phyloP scores from a whole-genome alignment of 2,113 vertebrate species.

The Tragelaphus buxtoni region DNA sequence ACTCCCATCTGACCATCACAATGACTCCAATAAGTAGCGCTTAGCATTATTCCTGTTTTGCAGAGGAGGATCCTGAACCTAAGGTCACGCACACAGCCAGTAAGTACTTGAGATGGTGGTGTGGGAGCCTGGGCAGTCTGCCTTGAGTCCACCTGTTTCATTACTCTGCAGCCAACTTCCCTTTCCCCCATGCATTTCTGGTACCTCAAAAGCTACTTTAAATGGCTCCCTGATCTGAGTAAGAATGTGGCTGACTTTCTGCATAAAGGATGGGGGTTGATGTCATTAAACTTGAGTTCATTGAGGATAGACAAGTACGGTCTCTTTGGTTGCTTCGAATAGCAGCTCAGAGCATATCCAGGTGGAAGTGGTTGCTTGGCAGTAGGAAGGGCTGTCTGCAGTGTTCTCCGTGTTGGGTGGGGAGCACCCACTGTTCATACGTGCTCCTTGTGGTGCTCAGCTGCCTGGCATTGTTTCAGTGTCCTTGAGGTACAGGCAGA shows the following conservation, averaged over 20 bases:
- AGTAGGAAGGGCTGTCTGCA: background rate
- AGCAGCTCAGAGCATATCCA: background rate
- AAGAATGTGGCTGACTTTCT: background rate
- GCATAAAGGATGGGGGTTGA: background rate
- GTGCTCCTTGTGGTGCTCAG: background rate
- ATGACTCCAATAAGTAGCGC: accelerated
- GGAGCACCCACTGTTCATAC: accelerated
- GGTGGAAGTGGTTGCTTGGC: background rate
- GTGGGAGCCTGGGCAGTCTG: background rate
- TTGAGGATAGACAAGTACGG: background rate
- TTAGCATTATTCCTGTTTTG: background rate
- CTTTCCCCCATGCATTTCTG: background rate
- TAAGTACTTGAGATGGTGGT: background rate
- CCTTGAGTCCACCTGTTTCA: background rate
- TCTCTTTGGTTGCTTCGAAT: background rate
- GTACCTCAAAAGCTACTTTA: background rate
- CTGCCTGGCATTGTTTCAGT: background rate
- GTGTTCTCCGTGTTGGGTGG: background rate
- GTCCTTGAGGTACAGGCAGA: background rate
- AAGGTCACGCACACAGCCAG: background rate
- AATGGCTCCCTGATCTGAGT: background rate
- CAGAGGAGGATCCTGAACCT: background rate
- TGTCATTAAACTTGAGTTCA: background rate
- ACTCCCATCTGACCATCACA: background rate
- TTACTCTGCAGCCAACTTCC: background rate